Evolutionary conservation across 2,888 invertebrate genomes (phyloP).

Genomic region (Nemotelus nigrinus): DNA sequence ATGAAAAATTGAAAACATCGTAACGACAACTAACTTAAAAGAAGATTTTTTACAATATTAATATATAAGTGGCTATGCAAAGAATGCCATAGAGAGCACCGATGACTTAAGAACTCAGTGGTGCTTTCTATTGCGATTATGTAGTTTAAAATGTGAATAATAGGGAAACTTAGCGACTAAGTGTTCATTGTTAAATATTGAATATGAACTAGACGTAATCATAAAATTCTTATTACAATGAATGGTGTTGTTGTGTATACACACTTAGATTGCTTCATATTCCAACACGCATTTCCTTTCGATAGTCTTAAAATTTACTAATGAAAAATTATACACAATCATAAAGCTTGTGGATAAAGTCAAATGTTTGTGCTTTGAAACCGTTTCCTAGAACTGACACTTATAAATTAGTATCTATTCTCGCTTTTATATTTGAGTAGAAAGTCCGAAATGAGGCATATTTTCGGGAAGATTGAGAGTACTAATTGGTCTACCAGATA

Average conservation of each 20-base stretch:
- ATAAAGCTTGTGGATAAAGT: neutral
- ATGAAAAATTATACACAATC: neutral
- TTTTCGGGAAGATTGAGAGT: no score
- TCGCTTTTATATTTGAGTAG: no score
- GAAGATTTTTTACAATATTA: conserved; percentile 39
- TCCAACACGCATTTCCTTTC: conserved; percentile 26
- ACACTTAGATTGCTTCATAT: conserved; percentile 21
- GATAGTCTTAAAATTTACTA: neutral
- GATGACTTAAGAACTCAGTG: neutral
- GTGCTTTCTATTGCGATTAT: conserved; percentile 34
- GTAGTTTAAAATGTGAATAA: conserved; percentile 31
- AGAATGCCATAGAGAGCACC: conserved; percentile 26
- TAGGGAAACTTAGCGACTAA: conserved; percentile 39
- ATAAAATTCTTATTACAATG: conserved; percentile 33
- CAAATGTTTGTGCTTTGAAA: no score
- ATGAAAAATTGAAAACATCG: conserved; percentile 3
- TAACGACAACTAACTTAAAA: conserved; percentile 14
- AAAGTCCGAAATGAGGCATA: no score
- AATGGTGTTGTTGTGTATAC: conserved; percentile 40
- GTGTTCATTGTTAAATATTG: conserved; percentile 45
- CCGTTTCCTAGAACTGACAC: no score
- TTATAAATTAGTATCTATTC: no score
- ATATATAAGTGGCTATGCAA: conserved; percentile 31
- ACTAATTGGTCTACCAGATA: no score
- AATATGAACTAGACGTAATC: conserved; percentile 31